A percentile compares a stretch with the other conserved stretches of the same genome.
phyloP scores from a whole-genome alignment of 2,888 invertebrate species.

The Leucoptera coffeella region DNA sequence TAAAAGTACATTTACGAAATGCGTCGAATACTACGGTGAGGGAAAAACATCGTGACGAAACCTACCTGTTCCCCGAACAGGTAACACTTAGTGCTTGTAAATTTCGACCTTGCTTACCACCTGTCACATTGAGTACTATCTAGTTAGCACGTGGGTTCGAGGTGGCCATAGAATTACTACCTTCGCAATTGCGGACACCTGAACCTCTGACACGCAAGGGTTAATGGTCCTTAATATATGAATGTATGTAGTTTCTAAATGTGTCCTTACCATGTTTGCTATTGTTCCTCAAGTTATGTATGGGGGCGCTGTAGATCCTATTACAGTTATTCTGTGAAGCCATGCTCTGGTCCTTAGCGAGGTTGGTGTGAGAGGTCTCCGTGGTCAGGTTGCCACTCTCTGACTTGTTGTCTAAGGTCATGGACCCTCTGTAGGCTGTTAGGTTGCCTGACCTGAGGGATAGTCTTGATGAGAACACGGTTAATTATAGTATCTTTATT shows the following conservation, averaged over 20 bases:
- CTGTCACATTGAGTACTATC: too few relatives aligned
- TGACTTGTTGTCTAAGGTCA: conserved; percentile 36
- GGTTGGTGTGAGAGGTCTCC: conserved; percentile 32
- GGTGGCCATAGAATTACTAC: too few relatives aligned
- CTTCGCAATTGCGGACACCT: too few relatives aligned
- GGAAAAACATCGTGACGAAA: too few relatives aligned
- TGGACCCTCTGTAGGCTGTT: conserved; percentile 34
- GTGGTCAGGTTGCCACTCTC: conserved; percentile 36
- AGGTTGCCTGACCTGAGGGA: conserved; percentile 24
- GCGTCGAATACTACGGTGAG: too few relatives aligned
- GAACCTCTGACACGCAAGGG: too few relatives aligned
- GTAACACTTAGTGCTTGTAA: too few relatives aligned
- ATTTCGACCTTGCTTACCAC: too few relatives aligned
- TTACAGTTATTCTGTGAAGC: conserved; percentile 17
- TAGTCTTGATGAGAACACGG: conserved; percentile 7
- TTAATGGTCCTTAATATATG: too few relatives aligned
- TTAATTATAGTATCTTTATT: not conserved
- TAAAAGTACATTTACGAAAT: too few relatives aligned
- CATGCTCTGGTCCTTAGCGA: conserved; percentile 25
- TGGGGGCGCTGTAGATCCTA: conserved; percentile 39
- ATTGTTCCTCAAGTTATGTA: conserved; percentile 38
- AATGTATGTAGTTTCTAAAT: not conserved
- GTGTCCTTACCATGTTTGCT: conserved; percentile 28
- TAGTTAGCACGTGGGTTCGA: too few relatives aligned
- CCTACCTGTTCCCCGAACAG: too few relatives aligned